Base-by-base conservation (phyloP, 2,113 vertebrate species). In the Gymnobelideus leadbeateri region DNA sequence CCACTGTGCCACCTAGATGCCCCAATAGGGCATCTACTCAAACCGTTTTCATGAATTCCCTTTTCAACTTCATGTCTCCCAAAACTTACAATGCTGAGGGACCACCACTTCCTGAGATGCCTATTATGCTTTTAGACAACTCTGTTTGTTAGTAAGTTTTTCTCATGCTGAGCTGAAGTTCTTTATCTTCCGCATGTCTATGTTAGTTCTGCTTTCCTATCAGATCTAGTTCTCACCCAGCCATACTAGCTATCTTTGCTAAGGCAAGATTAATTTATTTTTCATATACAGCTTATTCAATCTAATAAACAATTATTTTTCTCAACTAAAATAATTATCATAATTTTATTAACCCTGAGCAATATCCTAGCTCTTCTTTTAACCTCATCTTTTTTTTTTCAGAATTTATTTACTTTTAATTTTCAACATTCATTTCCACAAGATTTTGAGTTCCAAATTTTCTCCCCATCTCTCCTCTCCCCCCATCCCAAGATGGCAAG, bases 231-330 rank as follows among this genome's bases (percentile, higher is more conserved):
- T n/a, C 68, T 21, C 68, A n/a, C 14, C 8, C 46, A 68, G 23
- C 26, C 3, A 52, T 4, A 0, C 0, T 12, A 5, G 47, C 49
- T 43, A 31, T 2, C 3, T n/a, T 37, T n/a, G 16, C 43, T 1
- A 1, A 10, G 2, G 28, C 43, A n/a, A 11, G 21, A n/a, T 8
- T 94, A 50, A 19, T 25, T 49, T 94, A 46, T 37, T 49, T 61
- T 52, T 5, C n/a, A 46, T 19, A 12, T 25, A 47, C 2, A 46
- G 31, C 57, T 55, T 84, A 68, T 84, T 84, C 7, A 43, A 43
- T 43, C 68, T 49, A 49, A 49, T 49, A 49, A 49, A 49, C 47
- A 49, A 49, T 49, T 49, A 49, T 49, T 49, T 49, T 49, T 49
- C 47, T 49, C 47, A 49, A 49, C 47, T 49, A 49, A 49, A 49